phyloP scores from a whole-genome alignment of 2,797 vertebrate species.

The Balearica regulorum region DNA sequence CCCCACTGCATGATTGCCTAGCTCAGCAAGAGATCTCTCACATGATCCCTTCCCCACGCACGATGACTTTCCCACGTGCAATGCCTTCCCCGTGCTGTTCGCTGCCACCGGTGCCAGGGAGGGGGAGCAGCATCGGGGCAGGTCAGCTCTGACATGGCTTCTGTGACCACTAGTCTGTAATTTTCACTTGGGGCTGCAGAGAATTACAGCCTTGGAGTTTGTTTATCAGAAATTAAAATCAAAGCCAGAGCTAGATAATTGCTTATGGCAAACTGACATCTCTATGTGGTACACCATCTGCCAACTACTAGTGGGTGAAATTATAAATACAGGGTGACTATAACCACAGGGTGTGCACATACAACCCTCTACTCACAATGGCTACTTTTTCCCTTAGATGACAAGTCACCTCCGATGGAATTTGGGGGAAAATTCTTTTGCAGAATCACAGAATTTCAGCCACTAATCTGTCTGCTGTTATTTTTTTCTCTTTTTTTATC shows the following conservation, averaged over 20 bases:
- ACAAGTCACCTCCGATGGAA: background rate
- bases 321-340: background rate
- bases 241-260: background rate
- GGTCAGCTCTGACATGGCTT: background rate
- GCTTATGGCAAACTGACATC: background rate
- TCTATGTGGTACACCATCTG: background rate
- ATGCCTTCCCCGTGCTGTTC: rapidly evolving
- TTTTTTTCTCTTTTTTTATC: background rate
- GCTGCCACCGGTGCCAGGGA: background rate
- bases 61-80: rapidly evolving
- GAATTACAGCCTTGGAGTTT: constrained; percentile 27
- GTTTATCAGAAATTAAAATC: constrained; percentile 9
- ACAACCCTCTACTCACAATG: background rate
- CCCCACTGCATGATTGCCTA: background rate
- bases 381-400: background rate
- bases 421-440: background rate
- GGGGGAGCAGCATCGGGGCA: background rate
- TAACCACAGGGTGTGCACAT: background rate
- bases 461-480: background rate
- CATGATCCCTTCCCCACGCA: rapidly evolving
- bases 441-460: background rate
- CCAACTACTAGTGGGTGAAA: background rate
- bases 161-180: background rate
- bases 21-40: background rate
- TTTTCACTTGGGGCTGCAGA: background rate